These are phyloP conservation scores for Drosophila putrida DNA, from an alignment of 2,888 invertebrate genomes.

Conservation along the genomic window DNA sequence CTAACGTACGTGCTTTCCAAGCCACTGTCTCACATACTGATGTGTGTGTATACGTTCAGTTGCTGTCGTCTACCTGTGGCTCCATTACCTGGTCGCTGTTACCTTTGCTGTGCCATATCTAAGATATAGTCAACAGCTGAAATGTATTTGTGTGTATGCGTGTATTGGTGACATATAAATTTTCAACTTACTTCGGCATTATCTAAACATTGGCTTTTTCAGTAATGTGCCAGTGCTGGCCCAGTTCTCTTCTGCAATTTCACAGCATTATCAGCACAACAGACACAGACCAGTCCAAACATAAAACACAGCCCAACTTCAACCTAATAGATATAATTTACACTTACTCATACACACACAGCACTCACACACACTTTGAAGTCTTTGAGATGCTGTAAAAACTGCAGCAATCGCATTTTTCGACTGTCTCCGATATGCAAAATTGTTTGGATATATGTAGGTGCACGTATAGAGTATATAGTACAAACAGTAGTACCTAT, in stretches of 20 bases:
- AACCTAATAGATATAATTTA: conserved; percentile 19
- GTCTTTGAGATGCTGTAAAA: conserved; percentile 19
- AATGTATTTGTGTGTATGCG: conserved; percentile 21
- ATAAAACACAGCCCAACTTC: conserved; percentile 18
- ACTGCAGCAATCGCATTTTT: conserved; percentile 36
- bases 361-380: conserved; percentile 3
- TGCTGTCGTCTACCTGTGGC: conserved; percentile 68
- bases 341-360: neutral
- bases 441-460: conserved; percentile 1
- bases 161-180: conserved; percentile 70
- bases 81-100: conserved; percentile 32
- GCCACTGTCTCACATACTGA: conserved; percentile 29
- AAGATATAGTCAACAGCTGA: conserved; percentile 44
- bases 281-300: conserved; percentile 12
- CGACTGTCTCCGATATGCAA: conserved; percentile 21
- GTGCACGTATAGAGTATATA: conserved; percentile 7
- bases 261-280: conserved; percentile 41
- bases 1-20: conserved; percentile 52
- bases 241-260: conserved; percentile 44
- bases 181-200: conserved; percentile 70
- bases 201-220: conserved; percentile 54
- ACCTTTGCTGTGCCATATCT: conserved; percentile 42
- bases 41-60: conserved; percentile 39
- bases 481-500: conserved; percentile 29
- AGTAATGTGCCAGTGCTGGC: conserved; percentile 43